Evolutionary conservation across 1,140 invertebrate species (phyloP), one percentile per base, ranked within the genome.

Genomic region (Aethina tumida): DNA sequence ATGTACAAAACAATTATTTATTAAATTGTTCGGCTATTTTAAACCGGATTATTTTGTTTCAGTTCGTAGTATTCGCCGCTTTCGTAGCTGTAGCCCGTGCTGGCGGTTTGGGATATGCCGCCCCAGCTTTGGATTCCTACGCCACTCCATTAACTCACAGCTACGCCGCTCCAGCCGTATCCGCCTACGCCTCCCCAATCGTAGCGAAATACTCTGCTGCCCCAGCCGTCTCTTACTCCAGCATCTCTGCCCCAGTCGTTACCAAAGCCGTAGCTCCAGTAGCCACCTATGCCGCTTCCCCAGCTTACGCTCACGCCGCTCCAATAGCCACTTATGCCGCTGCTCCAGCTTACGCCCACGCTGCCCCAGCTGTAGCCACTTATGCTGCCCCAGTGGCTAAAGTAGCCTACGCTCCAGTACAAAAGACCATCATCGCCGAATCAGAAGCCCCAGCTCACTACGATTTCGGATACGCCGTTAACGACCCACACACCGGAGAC

Each of bases 401-500:
- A 2, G 28, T 17, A n/a, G n/a, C 28, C n/a, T 31, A 10, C 20
- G 50, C 50, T 33, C 35, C 24, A 18, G 24, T 37, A 12, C n/a
- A 18, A 17, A 31, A 19, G 13, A 31, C 25, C 9, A 24, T 36
- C 14, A 15, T 27, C 15, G 22, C 42, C 12, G 36, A 44, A 21
- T 15, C 26, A 9, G 22, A 39, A 8, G 28, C 29, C 7, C 43
- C 47, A 41, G 47, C 49, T 12, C 35, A 41, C 31, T 51, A 52
- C 35, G 46, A 45, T 22, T 52, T 52, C 22, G 44, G 34, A n/a
- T 50, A 50, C 27, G 29, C 33, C 16, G 45, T 45, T 5, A 26
- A 52, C 65, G 69, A 58, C 64, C 66, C 66, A 5, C 67, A 73
- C 47, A 73, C 51, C 48, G 71, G 49, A 8, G 49, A 51, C 35